phyloP scores from a whole-genome alignment of 1,140 invertebrate species.

The Drosophila takahashii region DNA sequence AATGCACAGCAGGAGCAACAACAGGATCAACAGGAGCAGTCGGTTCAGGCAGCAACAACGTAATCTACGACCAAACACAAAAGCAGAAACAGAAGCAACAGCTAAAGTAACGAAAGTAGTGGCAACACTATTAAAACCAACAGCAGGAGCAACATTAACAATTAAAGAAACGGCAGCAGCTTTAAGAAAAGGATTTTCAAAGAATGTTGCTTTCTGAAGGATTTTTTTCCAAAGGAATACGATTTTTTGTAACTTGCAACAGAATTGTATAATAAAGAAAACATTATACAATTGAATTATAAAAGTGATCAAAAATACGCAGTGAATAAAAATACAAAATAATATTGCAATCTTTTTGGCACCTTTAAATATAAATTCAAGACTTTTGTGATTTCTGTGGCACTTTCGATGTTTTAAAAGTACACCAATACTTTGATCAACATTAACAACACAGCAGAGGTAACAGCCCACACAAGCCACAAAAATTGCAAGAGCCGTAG shows the following conservation, averaged over 20 bases:
- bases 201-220: too few species aligned
- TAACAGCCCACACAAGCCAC: not conserved
- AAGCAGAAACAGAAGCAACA: conserved; percentile 17
- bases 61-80: not conserved
- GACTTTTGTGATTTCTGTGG: too few species aligned
- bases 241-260: not conserved
- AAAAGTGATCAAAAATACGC: too few species aligned
- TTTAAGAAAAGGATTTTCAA: not conserved
- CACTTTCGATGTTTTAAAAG: too few species aligned
- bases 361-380: not conserved
- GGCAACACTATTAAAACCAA: conserved; percentile 20
- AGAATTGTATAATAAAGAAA: too few species aligned
- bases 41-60: conserved; percentile 3
- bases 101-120: conserved; percentile 15
- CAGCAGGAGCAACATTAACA: not conserved
- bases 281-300: too few species aligned
- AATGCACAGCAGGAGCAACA: conserved; percentile 71
- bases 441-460: not conserved
- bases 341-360: not conserved
- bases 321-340: not conserved
- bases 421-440: not conserved
- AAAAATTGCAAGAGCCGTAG: not conserved
- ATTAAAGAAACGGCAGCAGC: conserved; percentile 17
- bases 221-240: not conserved
- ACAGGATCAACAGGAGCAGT: conserved; percentile 15